Percentiles rank a stretch among this genome's conserved stretches.
These are phyloP conservation scores for Phaethornis superciliosus DNA, from an alignment of 2,113 vertebrate species.

Conservation along the genomic window DNA sequence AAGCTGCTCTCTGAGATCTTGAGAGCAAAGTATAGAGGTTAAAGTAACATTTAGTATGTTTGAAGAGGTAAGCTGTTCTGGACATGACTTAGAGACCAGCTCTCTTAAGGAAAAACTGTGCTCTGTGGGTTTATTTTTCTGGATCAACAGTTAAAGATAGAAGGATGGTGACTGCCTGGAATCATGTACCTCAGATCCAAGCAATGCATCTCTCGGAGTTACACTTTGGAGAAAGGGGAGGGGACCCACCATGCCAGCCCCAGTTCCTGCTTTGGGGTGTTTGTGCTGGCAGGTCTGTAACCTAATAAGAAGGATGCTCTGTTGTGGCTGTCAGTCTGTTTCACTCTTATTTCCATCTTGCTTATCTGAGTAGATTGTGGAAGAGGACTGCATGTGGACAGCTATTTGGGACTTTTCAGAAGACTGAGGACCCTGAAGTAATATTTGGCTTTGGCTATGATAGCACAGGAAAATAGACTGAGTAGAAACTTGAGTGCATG, in stretches of 20 bases:
- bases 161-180: neutral
- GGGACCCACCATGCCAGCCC: neutral
- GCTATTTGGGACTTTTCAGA: no score
- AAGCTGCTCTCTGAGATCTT: neutral
- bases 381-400: no score
- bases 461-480: no score
- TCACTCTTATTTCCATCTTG: no score
- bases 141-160: neutral
- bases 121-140: neutral
- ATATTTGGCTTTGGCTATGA: no score
- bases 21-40: neutral
- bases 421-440: no score
- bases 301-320: neutral
- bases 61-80: neutral
- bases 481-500: no score
- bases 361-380: no score
- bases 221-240: accelerated
- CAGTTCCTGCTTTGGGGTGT: accelerated
- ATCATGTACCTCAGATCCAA: neutral
- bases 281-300: no score
- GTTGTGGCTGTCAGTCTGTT: no score
- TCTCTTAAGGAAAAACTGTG: neutral
- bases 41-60: neutral
- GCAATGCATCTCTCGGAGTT: neutral
- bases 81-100: neutral